Conservation (phyloP, 2,888 invertebrate genomes). For the Thereva unica region DNA sequence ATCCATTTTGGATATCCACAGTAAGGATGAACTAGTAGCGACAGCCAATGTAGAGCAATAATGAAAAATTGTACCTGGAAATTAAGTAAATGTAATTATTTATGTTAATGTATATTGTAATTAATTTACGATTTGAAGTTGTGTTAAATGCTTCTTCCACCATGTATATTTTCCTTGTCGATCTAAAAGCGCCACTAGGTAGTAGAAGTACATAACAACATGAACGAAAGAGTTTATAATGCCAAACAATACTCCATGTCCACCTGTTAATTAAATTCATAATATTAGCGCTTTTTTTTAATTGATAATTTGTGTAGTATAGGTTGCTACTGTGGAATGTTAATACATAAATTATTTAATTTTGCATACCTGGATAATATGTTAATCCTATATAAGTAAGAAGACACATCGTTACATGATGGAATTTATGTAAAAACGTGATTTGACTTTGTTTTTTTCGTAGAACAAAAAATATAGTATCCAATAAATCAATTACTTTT, state of each 20-base stretch:
- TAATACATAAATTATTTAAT: background rate
- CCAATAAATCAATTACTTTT: constrained; percentile 68
- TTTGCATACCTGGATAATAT: background rate
- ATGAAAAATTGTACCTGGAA: constrained; percentile 65
- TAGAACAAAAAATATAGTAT: constrained; percentile 74
- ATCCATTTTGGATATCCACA: constrained; percentile 66
- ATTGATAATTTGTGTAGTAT: background rate
- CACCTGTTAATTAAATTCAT: constrained; percentile 48
- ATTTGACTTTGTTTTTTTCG: constrained; percentile 76
- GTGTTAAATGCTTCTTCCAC: constrained; percentile 82
- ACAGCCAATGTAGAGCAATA: constrained; percentile 62
- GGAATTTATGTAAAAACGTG: constrained; percentile 78
- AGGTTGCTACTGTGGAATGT: too few relatives aligned
- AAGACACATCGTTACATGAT: constrained; percentile 75
- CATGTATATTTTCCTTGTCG: constrained; percentile 70
- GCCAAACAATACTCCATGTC: constrained; percentile 68
- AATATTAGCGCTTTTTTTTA: background rate
- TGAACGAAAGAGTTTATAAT: constrained; percentile 75
- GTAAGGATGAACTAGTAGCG: constrained; percentile 59
- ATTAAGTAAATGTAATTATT: too few relatives aligned
- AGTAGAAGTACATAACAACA: constrained; percentile 78
- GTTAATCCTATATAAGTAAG: constrained; percentile 62
- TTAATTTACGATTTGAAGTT: constrained; percentile 65
- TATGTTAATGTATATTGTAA: background rate
- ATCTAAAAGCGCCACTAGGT: constrained; percentile 70